A percentile compares a stretch with the other conserved stretches of the same genome.
Evolutionary conservation across 1,140 invertebrate species (phyloP).

Genomic region (Drosophila guanche): DNA sequence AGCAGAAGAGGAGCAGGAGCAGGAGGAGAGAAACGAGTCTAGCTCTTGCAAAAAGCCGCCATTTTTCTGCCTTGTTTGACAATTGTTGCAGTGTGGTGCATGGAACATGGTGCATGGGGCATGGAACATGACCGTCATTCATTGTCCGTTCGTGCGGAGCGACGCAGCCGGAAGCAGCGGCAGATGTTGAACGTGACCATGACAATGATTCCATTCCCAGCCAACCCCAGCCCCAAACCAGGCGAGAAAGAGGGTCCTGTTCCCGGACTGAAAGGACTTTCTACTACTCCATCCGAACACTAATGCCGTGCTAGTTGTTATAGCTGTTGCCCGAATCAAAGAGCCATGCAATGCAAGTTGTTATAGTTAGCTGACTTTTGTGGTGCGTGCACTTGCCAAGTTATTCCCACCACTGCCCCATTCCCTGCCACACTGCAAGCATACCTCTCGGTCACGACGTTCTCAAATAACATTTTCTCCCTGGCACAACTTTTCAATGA

Average conservation of each 20-base stretch:
- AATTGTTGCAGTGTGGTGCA: constrained; percentile 62
- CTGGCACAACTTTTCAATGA: constrained; percentile 3
- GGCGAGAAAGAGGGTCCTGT: not conserved
- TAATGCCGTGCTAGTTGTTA: constrained; percentile 75
- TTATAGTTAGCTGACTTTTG: constrained; percentile 52
- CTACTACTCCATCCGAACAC: constrained; percentile 27
- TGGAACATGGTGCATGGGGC: constrained; percentile 29
- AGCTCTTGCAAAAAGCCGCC: constrained; percentile 49
- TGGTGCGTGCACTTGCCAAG: constrained; percentile 59
- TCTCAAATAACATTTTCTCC: constrained; percentile 1
- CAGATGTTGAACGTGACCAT: constrained; percentile 72
- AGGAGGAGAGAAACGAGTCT: constrained; percentile 2
- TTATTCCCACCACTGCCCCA: constrained; percentile 12
- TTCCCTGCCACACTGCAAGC: constrained; percentile 7
- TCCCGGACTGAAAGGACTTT: not conserved
- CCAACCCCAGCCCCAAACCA: not conserved
- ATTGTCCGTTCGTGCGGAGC: constrained; percentile 70
- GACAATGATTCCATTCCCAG: constrained; percentile 58
- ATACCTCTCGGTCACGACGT: not conserved
- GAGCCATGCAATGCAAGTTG: constrained; percentile 62
- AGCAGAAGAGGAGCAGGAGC: constrained; percentile 9
- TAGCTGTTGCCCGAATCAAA: constrained; percentile 68
- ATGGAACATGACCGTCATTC: constrained; percentile 61
- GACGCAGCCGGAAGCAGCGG: constrained; percentile 54
- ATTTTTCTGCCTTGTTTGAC: constrained; percentile 80